Evolutionary conservation across 2,113 vertebrate species (phyloP).

Genomic region (Marmota monax): DNA sequence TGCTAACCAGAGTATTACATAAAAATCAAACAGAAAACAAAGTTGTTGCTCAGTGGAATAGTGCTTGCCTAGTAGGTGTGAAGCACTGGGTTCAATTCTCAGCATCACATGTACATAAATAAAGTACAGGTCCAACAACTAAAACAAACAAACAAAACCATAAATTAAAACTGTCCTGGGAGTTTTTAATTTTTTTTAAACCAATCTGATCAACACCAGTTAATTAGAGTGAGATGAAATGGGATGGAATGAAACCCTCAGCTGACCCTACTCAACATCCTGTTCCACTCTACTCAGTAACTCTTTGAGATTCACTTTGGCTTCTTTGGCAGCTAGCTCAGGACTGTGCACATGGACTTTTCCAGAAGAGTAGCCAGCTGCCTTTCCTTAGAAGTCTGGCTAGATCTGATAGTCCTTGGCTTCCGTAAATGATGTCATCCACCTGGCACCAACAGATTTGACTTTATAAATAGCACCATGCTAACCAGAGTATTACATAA

Average conservation of each 20-base stretch:
- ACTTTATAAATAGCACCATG: background rate
- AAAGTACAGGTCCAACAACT: no score
- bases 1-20: background rate
- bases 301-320: background rate
- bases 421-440: background rate
- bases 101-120: no score
- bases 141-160: background rate
- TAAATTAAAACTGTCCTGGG: background rate
- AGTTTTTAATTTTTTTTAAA: background rate
- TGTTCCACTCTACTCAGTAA: background rate
- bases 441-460: background rate
- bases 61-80: no score
- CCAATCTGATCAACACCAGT: background rate
- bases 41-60: no score
- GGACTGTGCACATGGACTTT: rapidly evolving
- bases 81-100: no score
- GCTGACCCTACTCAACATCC: background rate
- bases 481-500: no score
- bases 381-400: background rate
- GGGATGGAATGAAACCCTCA: background rate
- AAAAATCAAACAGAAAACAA: background rate
- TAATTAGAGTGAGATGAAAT: background rate
- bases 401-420: background rate
- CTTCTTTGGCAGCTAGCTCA: background rate
- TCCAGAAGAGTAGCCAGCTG: background rate